These are phyloP conservation scores for Crax fasciolata DNA, from an alignment of 2,797 vertebrate species.

Conservation along the genomic window DNA sequence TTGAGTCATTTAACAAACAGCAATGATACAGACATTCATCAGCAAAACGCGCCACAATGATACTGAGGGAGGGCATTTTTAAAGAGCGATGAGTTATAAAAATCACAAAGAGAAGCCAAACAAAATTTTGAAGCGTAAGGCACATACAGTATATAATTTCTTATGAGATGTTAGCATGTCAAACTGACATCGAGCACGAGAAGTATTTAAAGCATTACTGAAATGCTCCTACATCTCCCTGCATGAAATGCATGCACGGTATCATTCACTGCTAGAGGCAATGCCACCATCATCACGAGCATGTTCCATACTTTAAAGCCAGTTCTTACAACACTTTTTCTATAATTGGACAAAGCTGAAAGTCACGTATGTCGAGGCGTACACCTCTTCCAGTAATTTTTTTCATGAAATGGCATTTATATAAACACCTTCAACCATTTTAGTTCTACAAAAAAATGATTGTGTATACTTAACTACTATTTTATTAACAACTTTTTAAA, in stretches of 20 bases:
- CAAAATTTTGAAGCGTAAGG: conserved; percentile 33
- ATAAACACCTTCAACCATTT: background rate
- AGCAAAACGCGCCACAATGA: conserved; percentile 11
- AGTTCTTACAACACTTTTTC: background rate
- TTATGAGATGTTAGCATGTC: background rate
- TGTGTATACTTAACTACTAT: background rate
- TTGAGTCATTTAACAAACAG: background rate
- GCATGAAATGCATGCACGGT: background rate
- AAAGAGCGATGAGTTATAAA: conserved; percentile 10
- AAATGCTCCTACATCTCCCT: background rate
- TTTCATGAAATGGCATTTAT: background rate
- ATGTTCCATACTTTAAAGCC: background rate
- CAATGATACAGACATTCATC: conserved; percentile 22
- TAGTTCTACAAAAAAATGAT: background rate
- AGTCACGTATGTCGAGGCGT: background rate
- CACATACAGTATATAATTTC: background rate
- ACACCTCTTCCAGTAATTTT: background rate
- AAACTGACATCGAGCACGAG: conserved; percentile 4
- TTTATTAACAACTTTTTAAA: background rate
- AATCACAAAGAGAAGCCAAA: conserved; percentile 34
- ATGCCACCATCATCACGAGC: background rate
- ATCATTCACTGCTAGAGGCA: conserved; percentile 64
- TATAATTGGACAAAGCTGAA: background rate
- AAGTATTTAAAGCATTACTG: background rate
- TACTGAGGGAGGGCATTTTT: conserved; percentile 31